Percentiles rank a stretch among this genome's conserved stretches.
Conservation (phyloP, 1,140 invertebrate species). For the Gryllus bimaculatus region DNA sequence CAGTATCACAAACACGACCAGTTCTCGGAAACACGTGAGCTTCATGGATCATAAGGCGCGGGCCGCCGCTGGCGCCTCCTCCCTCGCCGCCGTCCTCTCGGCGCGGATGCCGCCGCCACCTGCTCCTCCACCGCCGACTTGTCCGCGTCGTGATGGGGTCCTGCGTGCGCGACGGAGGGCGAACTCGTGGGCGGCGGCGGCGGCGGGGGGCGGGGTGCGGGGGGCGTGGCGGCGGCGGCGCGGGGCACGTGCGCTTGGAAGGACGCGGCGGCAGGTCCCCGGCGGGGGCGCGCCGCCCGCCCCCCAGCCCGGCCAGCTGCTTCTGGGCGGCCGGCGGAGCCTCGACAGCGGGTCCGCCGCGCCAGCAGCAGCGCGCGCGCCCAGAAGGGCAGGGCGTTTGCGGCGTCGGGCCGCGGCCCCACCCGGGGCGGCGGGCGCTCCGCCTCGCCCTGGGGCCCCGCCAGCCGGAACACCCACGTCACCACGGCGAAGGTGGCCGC, state of each 20-base stretch:
- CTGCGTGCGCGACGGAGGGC: too few species aligned
- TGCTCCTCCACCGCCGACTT: too few species aligned
- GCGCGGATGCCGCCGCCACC: too few species aligned
- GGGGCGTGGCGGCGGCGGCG: constrained; percentile 28
- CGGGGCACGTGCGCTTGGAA: not conserved
- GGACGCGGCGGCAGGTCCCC: not conserved
- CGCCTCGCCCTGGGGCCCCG: not conserved
- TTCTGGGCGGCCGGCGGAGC: not conserved
- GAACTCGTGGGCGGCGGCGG: constrained; percentile 51
- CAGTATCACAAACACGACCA: too few species aligned
- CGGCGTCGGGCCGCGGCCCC: not conserved
- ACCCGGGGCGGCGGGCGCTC: not conserved
- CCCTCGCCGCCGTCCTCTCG: too few species aligned
- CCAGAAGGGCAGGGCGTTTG: not conserved
- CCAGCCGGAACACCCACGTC: constrained; percentile 53
- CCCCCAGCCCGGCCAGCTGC: not conserved
- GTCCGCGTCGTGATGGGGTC: too few species aligned
- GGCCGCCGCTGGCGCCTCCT: too few species aligned
- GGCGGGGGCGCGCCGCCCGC: not conserved
- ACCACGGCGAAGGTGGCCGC: constrained; percentile 82
- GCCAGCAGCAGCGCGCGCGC: not conserved
- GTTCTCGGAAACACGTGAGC: too few species aligned
- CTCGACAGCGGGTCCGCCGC: not conserved
- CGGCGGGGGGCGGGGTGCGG: constrained; percentile 42
- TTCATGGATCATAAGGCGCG: too few species aligned